These are phyloP conservation scores for Gracilinanus agilis DNA, from an alignment of 2,113 vertebrate genomes.

Conservation along the genomic window DNA sequence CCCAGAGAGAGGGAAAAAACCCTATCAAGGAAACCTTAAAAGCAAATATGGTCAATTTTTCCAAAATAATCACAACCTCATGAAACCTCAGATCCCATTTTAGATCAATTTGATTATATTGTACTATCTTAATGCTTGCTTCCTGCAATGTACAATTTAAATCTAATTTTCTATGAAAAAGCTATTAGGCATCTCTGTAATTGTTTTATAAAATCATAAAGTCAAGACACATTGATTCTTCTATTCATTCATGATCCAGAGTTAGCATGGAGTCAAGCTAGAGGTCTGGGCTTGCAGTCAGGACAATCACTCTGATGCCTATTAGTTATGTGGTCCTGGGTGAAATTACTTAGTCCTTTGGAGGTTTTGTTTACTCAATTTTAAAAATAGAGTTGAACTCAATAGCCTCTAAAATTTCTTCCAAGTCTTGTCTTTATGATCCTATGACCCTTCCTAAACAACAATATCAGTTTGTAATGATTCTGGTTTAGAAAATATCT, in stretches of 20 bases:
- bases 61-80: constrained; percentile 43
- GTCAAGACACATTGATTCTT: constrained; percentile 8
- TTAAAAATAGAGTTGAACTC: background rate
- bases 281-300: background rate
- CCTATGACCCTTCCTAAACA: background rate
- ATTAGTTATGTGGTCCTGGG: no score
- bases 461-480: background rate
- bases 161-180: constrained; percentile 45
- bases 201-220: constrained; percentile 31
- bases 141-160: constrained; percentile 27
- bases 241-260: background rate
- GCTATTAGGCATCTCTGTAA: background rate
- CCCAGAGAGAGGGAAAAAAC: constrained; percentile 10
- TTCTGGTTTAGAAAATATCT: background rate
- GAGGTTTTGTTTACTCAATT: no score
- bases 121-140: constrained; percentile 44
- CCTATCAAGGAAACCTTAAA: constrained; percentile 48
- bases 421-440: background rate
- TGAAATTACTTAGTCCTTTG: no score
- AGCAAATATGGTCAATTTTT: constrained; percentile 45
- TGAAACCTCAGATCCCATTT: constrained; percentile 30
- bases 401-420: background rate
- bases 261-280: background rate
- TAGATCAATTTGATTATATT: constrained; percentile 15
- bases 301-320: background rate